Base-by-base conservation (phyloP, 1,140 invertebrate species). In the Drosophila ambigua region DNA sequence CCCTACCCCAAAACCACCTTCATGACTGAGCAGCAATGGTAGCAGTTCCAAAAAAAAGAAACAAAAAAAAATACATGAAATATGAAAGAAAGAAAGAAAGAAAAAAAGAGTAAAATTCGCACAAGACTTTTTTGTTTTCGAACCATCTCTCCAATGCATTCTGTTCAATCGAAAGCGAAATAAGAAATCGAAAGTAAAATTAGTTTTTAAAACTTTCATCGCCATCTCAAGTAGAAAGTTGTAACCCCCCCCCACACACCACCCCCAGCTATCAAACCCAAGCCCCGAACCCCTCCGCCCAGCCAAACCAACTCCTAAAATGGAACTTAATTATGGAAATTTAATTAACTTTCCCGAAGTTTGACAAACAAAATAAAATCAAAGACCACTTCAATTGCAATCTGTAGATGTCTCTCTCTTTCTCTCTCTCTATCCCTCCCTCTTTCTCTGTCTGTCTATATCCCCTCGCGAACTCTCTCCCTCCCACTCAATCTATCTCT, bases 21-120 rank as follows among this genome's bases (percentile, higher is more conserved):
- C 83, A 88, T 88, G 83, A 88, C 83, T 88, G 83, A 88, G 83
- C 83, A 88, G 83, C 83, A 88, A 72, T 88, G 83, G 83, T 88
- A 88, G 83, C 83, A 83, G 83, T 88, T 88, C 83, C 83, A 88
- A 89, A 88, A 88, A 83, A 58, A 83, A 82, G 45, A 43, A 72
- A 16, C 45, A 64, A 67, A 59, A 72, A 62, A 59, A 64, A 55
- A 54, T 16, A 39, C 45, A 59, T 58, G 55, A 72, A 65, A 59
- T 64, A 55, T 61, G 83, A 83, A 88, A 88, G 76, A 63, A 88
- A 83, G 39, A 39, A 72, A 41, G 45, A 64, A 73, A 59, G 16
- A 16, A 65, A 65, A 65, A 59, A 68, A 48, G 58, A 73, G 61
- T 53, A 57, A 77, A 77, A 71, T 55, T 76, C 72, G 72, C 72